phyloP scores from a whole-genome alignment of 1,140 invertebrate genomes.

The Spodoptera litura region DNA sequence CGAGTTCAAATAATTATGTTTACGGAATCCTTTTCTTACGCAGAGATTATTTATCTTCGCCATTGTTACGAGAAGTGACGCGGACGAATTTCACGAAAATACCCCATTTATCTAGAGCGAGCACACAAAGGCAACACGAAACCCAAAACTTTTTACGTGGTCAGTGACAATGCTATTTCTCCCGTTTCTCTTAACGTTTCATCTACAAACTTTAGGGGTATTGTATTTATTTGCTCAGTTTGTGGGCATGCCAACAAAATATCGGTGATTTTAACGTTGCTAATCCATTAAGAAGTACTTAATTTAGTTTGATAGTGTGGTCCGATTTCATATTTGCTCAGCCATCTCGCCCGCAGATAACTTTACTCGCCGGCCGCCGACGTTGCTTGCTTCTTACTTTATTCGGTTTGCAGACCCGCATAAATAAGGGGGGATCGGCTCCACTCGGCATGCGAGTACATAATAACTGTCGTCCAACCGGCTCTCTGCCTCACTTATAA shows the following conservation, averaged over 20 bases:
- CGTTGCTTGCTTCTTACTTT: slow-evolving; percentile 71
- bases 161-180: slow-evolving; percentile 83
- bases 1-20: slow-evolving; percentile 84
- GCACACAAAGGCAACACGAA: slow-evolving; percentile 82
- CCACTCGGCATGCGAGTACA: slow-evolving; percentile 62
- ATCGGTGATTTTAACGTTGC: slow-evolving; percentile 45
- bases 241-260: slow-evolving; percentile 45
- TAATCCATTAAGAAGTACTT: slow-evolving; percentile 55
- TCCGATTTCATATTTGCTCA: slow-evolving; percentile 75
- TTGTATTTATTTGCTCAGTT: slow-evolving; percentile 68
- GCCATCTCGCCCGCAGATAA: slow-evolving; percentile 76
- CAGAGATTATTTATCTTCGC: slow-evolving; percentile 83
- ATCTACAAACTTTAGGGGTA: slow-evolving; percentile 71
- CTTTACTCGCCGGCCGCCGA: slow-evolving; percentile 61
- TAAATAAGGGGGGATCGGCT: slow-evolving; percentile 70
- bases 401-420: slow-evolving; percentile 78
- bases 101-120: slow-evolving; percentile 81
- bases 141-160: slow-evolving; percentile 85
- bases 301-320: slow-evolving; percentile 57
- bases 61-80: slow-evolving; percentile 83
- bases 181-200: slow-evolving; percentile 80
- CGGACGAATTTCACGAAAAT: slow-evolving; percentile 84
- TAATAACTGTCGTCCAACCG: slow-evolving; percentile 57
- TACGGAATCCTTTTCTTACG: slow-evolving; percentile 84
- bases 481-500: slow-evolving; percentile 59